phyloP scores from a whole-genome alignment of 2,888 invertebrate genomes.

The Eulithis prunata region DNA sequence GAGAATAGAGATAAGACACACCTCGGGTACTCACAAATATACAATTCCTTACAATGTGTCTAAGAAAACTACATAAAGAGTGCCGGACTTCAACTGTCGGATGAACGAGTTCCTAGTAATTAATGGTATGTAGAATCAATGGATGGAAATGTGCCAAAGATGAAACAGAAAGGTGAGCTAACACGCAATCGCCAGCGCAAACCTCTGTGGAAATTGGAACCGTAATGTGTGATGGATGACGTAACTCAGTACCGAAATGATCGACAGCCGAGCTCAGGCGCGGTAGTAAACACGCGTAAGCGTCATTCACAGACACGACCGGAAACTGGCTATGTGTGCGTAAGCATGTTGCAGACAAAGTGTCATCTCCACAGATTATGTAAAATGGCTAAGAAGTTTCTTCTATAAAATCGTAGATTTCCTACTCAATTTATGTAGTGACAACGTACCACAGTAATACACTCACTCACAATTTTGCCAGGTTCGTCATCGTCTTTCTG shows the following conservation, averaged over 20 bases:
- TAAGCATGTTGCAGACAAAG: slow-evolving; percentile 31
- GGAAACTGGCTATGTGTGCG: slow-evolving; percentile 62
- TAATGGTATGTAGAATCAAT: slow-evolving; percentile 28
- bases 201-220: slow-evolving; percentile 49
- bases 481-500: too few relatives aligned
- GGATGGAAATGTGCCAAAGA: slow-evolving; percentile 37
- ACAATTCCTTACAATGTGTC: background rate
- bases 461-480: too few relatives aligned
- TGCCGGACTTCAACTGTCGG: slow-evolving; percentile 7
- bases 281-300: slow-evolving; percentile 78
- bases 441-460: too few relatives aligned
- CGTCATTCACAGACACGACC: slow-evolving; percentile 75
- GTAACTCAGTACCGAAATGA: slow-evolving; percentile 68
- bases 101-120: slow-evolving; percentile 20
- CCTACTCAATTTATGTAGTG: too few relatives aligned
- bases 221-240: slow-evolving; percentile 67
- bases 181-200: slow-evolving; percentile 42
- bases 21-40: slow-evolving; percentile 21
- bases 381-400: background rate
- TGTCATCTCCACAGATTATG: slow-evolving; percentile 3
- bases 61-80: slow-evolving; percentile 7
- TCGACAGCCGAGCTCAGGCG: slow-evolving; percentile 63
- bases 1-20: slow-evolving; percentile 33
- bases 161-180: slow-evolving; percentile 45
- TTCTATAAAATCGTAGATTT: too few relatives aligned